Conservation (phyloP, 2,888 invertebrate species). For the Nipponacmea schrenckii region DNA sequence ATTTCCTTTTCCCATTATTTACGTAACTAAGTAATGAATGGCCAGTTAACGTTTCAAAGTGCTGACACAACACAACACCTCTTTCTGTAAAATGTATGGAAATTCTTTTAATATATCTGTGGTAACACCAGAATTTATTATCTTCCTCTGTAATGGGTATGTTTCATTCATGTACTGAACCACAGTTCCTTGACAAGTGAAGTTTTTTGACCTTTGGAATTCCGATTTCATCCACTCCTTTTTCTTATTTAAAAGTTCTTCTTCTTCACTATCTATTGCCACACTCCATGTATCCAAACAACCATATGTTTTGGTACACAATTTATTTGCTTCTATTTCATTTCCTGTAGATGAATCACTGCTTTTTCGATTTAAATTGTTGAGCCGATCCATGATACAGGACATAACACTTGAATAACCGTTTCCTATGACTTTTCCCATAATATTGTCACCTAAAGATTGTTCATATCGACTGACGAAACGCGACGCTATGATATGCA, state of each 20-base stretch:
- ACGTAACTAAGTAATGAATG: background rate
- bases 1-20: background rate
- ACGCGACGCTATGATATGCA: background rate
- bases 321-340: background rate
- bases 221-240: background rate
- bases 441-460: background rate
- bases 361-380: background rate
- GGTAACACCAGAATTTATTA: background rate
- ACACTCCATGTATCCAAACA: background rate
- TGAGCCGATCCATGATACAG: background rate
- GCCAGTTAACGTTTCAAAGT: background rate
- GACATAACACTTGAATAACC: constrained; percentile 1
- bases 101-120: background rate
- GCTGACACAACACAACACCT: background rate
- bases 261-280: background rate
- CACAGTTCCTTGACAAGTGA: background rate
- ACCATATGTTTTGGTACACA: background rate
- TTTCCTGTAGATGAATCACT: background rate
- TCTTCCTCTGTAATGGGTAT: background rate
- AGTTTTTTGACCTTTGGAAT: background rate
- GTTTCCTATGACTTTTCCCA: background rate
- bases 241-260: background rate
- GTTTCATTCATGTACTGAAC: background rate
- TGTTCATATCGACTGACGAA: background rate
- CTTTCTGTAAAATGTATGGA: background rate